Percentiles rank a stretch among this genome's conserved stretches.
These are phyloP conservation scores for Salarias fasciatus DNA, from an alignment of 2,797 vertebrate genomes.

Conservation along the genomic window DNA sequence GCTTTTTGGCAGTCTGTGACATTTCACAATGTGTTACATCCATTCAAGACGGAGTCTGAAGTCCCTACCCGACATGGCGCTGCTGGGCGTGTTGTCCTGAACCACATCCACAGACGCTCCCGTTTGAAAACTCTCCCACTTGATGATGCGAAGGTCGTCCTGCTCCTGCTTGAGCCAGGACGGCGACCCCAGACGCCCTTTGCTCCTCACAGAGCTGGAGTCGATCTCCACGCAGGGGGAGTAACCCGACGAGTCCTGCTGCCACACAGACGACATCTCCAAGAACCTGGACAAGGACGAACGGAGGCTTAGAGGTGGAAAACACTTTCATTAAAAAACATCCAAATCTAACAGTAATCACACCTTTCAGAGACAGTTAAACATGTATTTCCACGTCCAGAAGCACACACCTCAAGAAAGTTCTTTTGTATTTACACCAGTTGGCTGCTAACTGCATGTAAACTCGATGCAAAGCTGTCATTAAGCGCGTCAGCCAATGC, in stretches of 20 bases:
- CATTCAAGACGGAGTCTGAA: too few species aligned
- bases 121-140: slow-evolving; percentile 73
- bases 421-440: slow-evolving; percentile 12
- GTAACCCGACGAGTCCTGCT: slow-evolving; percentile 72
- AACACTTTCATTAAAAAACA: too few species aligned
- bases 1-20: too few species aligned
- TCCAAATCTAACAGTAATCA: too few species aligned
- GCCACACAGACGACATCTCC: slow-evolving; percentile 76
- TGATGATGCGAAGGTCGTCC: slow-evolving; percentile 73
- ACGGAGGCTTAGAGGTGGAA: background rate
- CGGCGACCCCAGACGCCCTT: slow-evolving; percentile 69
- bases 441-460: slow-evolving; percentile 2
- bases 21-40: too few species aligned
- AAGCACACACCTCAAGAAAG: too few species aligned
- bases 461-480: slow-evolving; percentile 9
- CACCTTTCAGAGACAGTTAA: too few species aligned
- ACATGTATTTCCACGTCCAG: too few species aligned
- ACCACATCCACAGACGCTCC: slow-evolving; percentile 63
- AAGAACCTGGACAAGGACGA: slow-evolving; percentile 19
- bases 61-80: slow-evolving; percentile 75
- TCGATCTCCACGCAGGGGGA: slow-evolving; percentile 79
- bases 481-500: too few species aligned
- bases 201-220: slow-evolving; percentile 78
- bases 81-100: slow-evolving; percentile 82
- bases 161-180: slow-evolving; percentile 80